Evolutionary conservation across 2,797 vertebrate species (phyloP).

Genomic region (Arctocebus calabarensis): DNA sequence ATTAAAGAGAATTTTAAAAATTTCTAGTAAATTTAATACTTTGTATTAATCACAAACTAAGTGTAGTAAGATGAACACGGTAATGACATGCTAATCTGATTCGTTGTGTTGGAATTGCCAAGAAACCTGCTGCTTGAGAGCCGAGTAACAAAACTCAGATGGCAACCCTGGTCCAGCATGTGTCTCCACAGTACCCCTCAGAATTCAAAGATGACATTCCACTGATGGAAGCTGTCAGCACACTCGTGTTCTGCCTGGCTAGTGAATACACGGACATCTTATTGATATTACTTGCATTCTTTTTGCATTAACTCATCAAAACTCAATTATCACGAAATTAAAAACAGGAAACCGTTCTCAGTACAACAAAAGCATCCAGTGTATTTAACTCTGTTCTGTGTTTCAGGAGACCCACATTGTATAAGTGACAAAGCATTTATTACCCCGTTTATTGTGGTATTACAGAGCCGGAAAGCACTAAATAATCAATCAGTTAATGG

Average conservation of each 20-base stretch:
- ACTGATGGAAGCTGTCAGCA: constrained; percentile 85
- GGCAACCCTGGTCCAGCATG: constrained; percentile 82
- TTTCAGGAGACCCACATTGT: constrained; percentile 84
- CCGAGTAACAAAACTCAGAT: constrained; percentile 85
- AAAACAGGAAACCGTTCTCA: constrained; percentile 88
- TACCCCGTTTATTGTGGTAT: constrained; percentile 88
- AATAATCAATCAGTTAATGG: constrained; percentile 93
- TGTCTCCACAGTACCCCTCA: constrained; percentile 83
- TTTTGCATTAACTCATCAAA: constrained; percentile 87
- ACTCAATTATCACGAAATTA: constrained; percentile 87
- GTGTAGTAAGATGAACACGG: constrained; percentile 68
- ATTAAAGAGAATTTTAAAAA: constrained; percentile 54
- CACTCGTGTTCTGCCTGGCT: constrained; percentile 85
- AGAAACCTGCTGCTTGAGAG: constrained; percentile 82
- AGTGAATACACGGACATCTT: constrained; percentile 85
- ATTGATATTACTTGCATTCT: constrained; percentile 86
- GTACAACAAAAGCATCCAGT: constrained; percentile 85
- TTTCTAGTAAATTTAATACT: constrained; percentile 71
- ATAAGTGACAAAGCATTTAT: constrained; percentile 90
- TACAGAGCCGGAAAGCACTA: constrained; percentile 87
- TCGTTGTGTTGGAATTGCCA: constrained; percentile 76
- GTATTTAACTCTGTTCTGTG: constrained; percentile 84
- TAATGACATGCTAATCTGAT: constrained; percentile 83
- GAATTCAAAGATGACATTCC: constrained; percentile 85
- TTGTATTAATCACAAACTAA: constrained; percentile 75